A percentile compares a stretch with the other conserved stretches of the same genome.
phyloP scores from a whole-genome alignment of 2,888 invertebrate species.

The Leptura quadrifasciata region DNA sequence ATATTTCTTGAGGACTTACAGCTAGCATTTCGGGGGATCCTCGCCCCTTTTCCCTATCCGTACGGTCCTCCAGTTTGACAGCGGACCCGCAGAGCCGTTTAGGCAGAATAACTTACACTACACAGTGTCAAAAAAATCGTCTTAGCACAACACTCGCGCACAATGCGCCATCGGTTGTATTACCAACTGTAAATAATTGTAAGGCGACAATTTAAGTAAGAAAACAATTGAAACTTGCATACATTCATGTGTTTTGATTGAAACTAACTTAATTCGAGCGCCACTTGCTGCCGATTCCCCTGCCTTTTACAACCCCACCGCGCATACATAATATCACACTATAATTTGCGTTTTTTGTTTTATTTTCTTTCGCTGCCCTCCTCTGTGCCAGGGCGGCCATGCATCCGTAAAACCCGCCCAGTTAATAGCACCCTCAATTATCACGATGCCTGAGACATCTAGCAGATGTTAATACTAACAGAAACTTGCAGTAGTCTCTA shows the following conservation, averaged over 20 bases:
- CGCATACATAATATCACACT: constrained; percentile 72
- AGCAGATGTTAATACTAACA: constrained; percentile 36
- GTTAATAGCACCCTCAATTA: constrained; percentile 74
- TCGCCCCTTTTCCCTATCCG: constrained; percentile 73
- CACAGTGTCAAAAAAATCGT: constrained; percentile 49
- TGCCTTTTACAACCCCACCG: constrained; percentile 70
- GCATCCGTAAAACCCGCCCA: constrained; percentile 75
- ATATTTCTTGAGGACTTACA: constrained; percentile 67
- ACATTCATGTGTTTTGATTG: constrained; percentile 74
- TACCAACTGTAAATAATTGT: constrained; percentile 47
- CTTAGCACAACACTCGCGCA: constrained; percentile 58
- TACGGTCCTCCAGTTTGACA: constrained; percentile 73
- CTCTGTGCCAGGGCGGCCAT: constrained; percentile 75
- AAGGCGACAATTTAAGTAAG: constrained; percentile 49
- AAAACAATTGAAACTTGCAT: constrained; percentile 65
- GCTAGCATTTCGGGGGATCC: constrained; percentile 73
- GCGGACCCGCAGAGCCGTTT: constrained; percentile 50
- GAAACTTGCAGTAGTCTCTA: not conserved
- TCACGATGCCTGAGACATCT: constrained; percentile 65
- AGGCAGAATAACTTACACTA: constrained; percentile 51
- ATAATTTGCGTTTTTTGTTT: constrained; percentile 74
- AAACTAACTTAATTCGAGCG: constrained; percentile 74
- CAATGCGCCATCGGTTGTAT: constrained; percentile 50
- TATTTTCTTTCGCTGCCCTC: constrained; percentile 73
- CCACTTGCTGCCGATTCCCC: constrained; percentile 71